Evolutionary conservation across 1,140 invertebrate genomes (phyloP).

Genomic region (Wasmannia auropunctata): DNA sequence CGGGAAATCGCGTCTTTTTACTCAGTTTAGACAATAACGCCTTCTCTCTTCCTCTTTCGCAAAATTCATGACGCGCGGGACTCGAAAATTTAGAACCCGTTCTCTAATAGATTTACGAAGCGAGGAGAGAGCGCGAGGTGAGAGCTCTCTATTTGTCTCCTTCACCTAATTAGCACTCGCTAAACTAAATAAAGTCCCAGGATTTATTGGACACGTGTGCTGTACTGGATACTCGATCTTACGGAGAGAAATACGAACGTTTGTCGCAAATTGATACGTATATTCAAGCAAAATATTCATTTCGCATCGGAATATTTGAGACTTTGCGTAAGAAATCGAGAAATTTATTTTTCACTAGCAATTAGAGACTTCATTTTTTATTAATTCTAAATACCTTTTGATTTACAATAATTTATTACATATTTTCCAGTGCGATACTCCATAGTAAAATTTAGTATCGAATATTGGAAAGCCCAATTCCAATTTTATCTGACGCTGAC

Average conservation of each 20-base stretch:
- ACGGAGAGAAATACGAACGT: neutral
- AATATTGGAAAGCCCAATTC: neutral
- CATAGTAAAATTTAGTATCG: neutral
- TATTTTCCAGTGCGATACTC: no score
- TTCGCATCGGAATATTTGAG: neutral
- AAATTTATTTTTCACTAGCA: neutral
- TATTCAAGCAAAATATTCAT: neutral
- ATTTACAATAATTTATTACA: neutral
- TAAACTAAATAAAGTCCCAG: constrained; percentile 54
- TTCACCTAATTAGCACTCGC: constrained; percentile 61
- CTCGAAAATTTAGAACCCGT: constrained; percentile 48
- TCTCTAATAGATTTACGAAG: constrained; percentile 69
- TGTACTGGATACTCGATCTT: neutral
- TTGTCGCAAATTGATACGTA: neutral
- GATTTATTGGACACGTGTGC: constrained; percentile 49
- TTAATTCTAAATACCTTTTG: neutral
- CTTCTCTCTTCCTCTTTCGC: neutral
- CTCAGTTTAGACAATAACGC: constrained; percentile 9
- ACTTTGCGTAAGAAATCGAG: neutral
- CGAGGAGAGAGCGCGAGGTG: constrained; percentile 30
- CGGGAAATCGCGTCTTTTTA: constrained; percentile 57
- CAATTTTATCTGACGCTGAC: neutral
- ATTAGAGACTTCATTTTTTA: neutral
- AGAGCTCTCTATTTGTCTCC: constrained; percentile 56
- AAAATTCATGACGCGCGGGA: constrained; percentile 9